Base-by-base conservation (phyloP, 2,888 invertebrate genomes). In the Cacoxenus indagator region DNA sequence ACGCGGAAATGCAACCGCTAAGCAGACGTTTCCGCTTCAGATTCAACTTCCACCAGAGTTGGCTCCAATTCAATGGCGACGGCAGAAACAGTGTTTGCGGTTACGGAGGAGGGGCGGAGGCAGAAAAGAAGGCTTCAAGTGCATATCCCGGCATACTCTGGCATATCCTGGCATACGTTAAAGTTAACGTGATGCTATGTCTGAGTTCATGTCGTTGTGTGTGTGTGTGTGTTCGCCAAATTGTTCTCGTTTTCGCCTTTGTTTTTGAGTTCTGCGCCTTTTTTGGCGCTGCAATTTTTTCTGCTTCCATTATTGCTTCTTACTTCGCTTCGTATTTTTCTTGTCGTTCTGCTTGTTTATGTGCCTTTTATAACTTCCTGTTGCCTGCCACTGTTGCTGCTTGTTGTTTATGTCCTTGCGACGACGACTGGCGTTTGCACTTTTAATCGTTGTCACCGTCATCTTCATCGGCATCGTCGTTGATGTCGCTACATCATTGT, bases 1-100 rank as follows among this genome's bases (percentile, higher is more conserved):
- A 70, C 74, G 68, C 77, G 77, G 81, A 78, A 76, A 75, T 77
- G 77, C 76, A 80, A 78, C 77, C 78, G 81, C 78, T 78, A 78
- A 80, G 76, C 81, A 78, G 73, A 76, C 72, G 69, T 71, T 78
- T 75, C 71, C 77, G 74, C 68, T 70, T 71, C 78, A 69, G 48
- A 72, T 67, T 61, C 59, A 59, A 62, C 59, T 37, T 65, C 51
- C 31, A 17, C 67, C 61, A 11, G 37, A 55, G 54, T 27, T 71
- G 61, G 68, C 67, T 70, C 70, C 62, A 54, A 69, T 73, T 78
- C 77, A 73, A 73, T 75, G 69, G 70, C 31, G 37, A 26, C n/a
- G 59, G 24, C 27, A 57, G n/a, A 0, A 73, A 70, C 77, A 70
- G 68, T 22, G 22, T 2, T 19, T 19, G 8, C 31, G 31, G 46